Evolutionary conservation across 2,797 vertebrate species (phyloP).

Genomic region (Acridotheres tristis): DNA sequence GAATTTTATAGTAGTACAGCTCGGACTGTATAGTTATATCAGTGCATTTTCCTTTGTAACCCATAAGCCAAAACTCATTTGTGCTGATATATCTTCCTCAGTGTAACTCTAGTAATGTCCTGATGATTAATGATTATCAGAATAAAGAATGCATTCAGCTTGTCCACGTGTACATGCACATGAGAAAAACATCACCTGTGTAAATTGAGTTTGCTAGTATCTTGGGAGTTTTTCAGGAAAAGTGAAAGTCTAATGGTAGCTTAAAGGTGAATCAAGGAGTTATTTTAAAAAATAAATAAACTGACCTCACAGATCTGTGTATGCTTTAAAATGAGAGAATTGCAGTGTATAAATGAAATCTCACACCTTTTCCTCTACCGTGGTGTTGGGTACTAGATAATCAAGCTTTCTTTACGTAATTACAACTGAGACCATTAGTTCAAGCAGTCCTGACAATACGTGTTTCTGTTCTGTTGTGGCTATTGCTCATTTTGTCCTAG

Average conservation of each 20-base stretch:
- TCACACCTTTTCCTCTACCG: neutral
- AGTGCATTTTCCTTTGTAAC: neutral
- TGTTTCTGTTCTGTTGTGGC: neutral
- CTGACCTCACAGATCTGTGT: neutral
- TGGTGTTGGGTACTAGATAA: neutral
- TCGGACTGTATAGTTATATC: neutral
- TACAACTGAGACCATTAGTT: neutral
- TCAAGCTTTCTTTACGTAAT: neutral
- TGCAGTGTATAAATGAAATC: neutral
- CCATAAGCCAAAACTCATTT: neutral
- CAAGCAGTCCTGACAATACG: neutral
- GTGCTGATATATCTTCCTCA: neutral
- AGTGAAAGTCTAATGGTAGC: neutral
- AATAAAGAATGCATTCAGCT: neutral
- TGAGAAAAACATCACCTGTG: neutral
- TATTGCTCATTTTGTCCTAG: neutral
- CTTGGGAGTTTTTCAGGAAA: neutral
- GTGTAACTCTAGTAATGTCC: neutral
- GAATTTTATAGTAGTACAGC: neutral
- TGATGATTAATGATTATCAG: neutral
- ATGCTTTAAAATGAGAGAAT: neutral
- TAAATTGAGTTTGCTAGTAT: neutral
- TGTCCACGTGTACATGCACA: accelerated
- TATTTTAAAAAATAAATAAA: neutral
- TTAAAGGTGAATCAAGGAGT: neutral